A percentile compares a stretch with the other conserved stretches of the same genome.
Evolutionary conservation across 2,113 vertebrate genomes (phyloP).

Genomic region (Euleptes europaea): DNA sequence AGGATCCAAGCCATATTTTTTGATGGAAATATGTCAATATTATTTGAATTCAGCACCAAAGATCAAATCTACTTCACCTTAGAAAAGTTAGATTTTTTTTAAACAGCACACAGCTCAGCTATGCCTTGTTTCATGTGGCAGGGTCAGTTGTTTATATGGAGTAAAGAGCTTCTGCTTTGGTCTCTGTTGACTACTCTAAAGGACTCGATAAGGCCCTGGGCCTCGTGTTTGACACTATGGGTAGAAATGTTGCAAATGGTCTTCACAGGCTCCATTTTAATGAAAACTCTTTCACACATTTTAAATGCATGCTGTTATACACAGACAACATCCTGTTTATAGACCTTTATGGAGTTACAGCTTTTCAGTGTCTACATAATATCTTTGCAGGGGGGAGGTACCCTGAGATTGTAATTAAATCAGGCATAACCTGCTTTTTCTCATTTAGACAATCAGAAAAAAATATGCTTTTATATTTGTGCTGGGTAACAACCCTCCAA

Average conservation of each 20-base stretch:
- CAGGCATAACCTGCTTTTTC: not conserved
- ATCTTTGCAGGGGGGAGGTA: not conserved
- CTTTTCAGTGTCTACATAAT: not conserved
- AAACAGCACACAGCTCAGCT: no score
- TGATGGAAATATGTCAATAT: no score
- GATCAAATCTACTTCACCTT: not conserved
- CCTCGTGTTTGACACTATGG: no score
- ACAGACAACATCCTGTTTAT: not conserved
- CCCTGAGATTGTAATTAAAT: not conserved
- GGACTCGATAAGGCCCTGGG: no score
- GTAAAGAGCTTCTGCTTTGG: no score
- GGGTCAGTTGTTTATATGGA: no score
- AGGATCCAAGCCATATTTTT: no score
- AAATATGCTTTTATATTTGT: not conserved
- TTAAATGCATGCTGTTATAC: not conserved
- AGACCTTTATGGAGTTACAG: accelerated
- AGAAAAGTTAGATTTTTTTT: not conserved
- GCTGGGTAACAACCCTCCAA: not conserved
- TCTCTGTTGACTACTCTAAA: no score
- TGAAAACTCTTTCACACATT: not conserved
- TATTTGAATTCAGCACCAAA: not conserved
- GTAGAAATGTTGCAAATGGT: not conserved
- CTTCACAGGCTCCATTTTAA: not conserved
- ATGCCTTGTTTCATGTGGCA: no score
- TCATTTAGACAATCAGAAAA: slow-evolving; percentile 1